These are phyloP conservation scores for Agapetus fuscipes DNA, from an alignment of 2,888 invertebrate genomes.

Conservation along the genomic window DNA sequence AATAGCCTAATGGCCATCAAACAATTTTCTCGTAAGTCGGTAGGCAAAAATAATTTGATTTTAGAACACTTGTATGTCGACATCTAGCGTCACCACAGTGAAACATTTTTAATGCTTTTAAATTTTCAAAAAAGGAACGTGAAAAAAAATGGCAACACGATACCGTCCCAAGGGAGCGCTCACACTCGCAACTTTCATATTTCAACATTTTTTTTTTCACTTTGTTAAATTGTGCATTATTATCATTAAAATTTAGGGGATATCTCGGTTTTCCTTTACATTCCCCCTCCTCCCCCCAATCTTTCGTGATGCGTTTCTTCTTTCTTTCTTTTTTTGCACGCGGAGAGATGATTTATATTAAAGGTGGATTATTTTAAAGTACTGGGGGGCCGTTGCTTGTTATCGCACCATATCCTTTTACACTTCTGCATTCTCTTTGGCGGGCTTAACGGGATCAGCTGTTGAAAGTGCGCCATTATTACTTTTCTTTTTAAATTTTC, in stretches of 20 bases:
- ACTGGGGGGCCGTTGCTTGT: background rate
- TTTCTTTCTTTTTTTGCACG: background rate
- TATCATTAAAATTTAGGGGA: constrained; percentile 6
- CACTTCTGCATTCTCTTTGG: background rate
- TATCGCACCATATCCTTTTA: background rate
- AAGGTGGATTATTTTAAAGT: background rate
- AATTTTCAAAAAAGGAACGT: constrained; percentile 1
- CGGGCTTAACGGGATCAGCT: background rate
- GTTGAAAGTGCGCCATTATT: background rate
- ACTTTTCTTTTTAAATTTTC: background rate
- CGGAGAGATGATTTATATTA: background rate
- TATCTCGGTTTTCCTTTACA: background rate
- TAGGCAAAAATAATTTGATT: no score
- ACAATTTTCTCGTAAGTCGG: no score
- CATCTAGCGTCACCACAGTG: no score
- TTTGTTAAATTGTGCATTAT: constrained; percentile 17
- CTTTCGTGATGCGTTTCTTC: background rate
- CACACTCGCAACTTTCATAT: constrained; percentile 19
- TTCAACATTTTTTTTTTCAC: constrained; percentile 18
- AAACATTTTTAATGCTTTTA: no score
- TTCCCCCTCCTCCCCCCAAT: background rate
- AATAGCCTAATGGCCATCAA: no score
- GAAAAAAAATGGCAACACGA: constrained; percentile 3
- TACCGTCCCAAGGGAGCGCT: constrained; percentile 9
- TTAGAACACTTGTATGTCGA: no score